Conservation (phyloP, 53 echinoderm and acorn worm genomes). For the Actinopyga echinites region DNA sequence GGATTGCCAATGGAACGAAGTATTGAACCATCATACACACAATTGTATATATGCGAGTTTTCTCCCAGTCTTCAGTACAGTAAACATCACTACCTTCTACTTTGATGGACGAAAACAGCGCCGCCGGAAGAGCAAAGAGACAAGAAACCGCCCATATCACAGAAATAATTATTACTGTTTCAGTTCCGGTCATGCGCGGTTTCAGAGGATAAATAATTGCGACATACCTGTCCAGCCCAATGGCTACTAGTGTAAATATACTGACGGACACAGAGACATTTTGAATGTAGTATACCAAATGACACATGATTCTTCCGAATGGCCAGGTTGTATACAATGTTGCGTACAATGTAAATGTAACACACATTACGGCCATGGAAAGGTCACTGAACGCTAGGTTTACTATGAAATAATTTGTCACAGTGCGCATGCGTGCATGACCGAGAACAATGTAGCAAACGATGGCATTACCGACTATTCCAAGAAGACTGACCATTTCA, state of each 20-base stretch:
- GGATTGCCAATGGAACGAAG: conserved; percentile 68
- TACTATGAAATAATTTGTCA: conserved; percentile 95
- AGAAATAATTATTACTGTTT: conserved; percentile 70
- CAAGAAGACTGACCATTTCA: conserved; percentile 69
- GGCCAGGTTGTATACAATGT: conserved; percentile 89
- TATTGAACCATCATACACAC: conserved; percentile 74
- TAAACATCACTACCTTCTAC: conserved; percentile 55
- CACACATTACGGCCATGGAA: conserved; percentile 89
- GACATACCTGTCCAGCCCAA: conserved; percentile 86
- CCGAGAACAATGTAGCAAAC: conserved; percentile 91
- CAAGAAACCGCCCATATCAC: conserved; percentile 81
- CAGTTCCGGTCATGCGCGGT: conserved; percentile 77
- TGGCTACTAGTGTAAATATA: conserved; percentile 91
- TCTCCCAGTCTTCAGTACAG: conserved; percentile 75
- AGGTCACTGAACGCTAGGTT: conserved; percentile 86
- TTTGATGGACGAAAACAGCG: conserved; percentile 58
- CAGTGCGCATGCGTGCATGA: conserved; percentile 91
- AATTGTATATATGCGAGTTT: conserved; percentile 66
- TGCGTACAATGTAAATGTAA: conserved; percentile 81
- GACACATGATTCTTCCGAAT: conserved; percentile 84
- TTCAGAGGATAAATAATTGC: conserved; percentile 91
- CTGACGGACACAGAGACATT: conserved; percentile 86
- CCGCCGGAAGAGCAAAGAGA: conserved; percentile 77
- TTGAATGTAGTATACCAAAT: conserved; percentile 74
- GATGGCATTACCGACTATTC: conserved; percentile 80